These are phyloP conservation scores for Anguilla megastoma DNA, from an alignment of 2,797 vertebrate genomes.

Conservation along the genomic window DNA sequence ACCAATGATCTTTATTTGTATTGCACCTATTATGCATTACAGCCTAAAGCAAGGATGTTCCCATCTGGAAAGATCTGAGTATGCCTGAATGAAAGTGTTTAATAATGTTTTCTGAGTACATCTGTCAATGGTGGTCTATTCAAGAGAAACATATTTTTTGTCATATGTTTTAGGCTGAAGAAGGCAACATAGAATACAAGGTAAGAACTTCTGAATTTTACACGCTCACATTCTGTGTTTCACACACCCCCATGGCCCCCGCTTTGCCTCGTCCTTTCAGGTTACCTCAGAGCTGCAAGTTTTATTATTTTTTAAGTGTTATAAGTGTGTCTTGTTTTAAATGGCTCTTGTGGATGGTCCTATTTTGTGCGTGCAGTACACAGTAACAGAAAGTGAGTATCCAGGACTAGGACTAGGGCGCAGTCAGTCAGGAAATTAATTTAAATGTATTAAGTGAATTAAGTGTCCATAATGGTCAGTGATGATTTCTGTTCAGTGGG, in stretches of 20 bases:
- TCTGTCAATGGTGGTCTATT: constrained; percentile 6
- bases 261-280: neutral
- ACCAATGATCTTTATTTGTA: too few relatives aligned
- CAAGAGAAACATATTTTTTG: constrained; percentile 37
- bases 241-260: neutral
- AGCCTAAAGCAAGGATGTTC: too few relatives aligned
- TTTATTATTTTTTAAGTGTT: neutral
- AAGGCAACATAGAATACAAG: constrained; percentile 99
- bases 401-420: neutral
- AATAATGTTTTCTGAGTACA: neutral
- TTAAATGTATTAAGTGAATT: neutral
- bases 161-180: constrained; percentile 85
- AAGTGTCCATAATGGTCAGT: neutral
- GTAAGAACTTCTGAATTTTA: constrained; percentile 69
- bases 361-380: neutral
- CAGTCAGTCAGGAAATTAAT: neutral
- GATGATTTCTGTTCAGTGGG: neutral
- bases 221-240: neutral
- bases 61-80: too few relatives aligned
- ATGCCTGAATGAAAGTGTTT: too few relatives aligned
- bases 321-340: neutral
- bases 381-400: neutral
- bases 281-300: neutral
- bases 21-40: too few relatives aligned
- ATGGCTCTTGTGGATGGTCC: neutral